Evolutionary conservation across 2,888 invertebrate species (phyloP).

Genomic region (Leptopilina myrica): DNA sequence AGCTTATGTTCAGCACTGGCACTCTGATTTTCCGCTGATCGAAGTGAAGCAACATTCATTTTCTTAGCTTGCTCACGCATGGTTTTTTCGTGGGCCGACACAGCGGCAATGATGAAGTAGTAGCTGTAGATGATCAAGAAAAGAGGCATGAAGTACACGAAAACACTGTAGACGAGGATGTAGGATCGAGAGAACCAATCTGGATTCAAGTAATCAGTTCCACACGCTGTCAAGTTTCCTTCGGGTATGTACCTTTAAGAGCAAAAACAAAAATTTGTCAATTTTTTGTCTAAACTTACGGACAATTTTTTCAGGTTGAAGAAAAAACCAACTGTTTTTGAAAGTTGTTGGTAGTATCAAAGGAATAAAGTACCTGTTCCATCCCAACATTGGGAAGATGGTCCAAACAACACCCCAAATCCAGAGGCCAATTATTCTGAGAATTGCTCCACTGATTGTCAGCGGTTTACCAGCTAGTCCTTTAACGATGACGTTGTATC

Average conservation of each 20-base stretch:
- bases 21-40: constrained; percentile 85
- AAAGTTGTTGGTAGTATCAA: too few species aligned
- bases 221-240: constrained; percentile 95
- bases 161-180: constrained; percentile 87
- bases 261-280: constrained; percentile 8
- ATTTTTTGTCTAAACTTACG: not conserved
- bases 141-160: constrained; percentile 87
- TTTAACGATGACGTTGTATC: constrained; percentile 96
- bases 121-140: constrained; percentile 91
- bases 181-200: constrained; percentile 88
- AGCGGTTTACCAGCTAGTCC: constrained; percentile 90
- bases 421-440: constrained; percentile 90
- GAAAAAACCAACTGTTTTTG: too few species aligned
- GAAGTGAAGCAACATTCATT: constrained; percentile 93
- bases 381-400: constrained; percentile 90
- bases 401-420: constrained; percentile 87
- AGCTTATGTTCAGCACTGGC: constrained; percentile 92
- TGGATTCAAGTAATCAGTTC: constrained; percentile 90
- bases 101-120: constrained; percentile 88
- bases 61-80: constrained; percentile 95
- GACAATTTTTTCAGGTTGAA: too few species aligned
- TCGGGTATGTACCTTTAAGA: constrained; percentile 89
- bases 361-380: constrained; percentile 82
- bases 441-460: constrained; percentile 87
- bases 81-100: constrained; percentile 89